Evolutionary conservation across 2,113 vertebrate genomes (phyloP), one percentile per base, ranked within the genome.

Genomic region (Calonectris borealis): DNA sequence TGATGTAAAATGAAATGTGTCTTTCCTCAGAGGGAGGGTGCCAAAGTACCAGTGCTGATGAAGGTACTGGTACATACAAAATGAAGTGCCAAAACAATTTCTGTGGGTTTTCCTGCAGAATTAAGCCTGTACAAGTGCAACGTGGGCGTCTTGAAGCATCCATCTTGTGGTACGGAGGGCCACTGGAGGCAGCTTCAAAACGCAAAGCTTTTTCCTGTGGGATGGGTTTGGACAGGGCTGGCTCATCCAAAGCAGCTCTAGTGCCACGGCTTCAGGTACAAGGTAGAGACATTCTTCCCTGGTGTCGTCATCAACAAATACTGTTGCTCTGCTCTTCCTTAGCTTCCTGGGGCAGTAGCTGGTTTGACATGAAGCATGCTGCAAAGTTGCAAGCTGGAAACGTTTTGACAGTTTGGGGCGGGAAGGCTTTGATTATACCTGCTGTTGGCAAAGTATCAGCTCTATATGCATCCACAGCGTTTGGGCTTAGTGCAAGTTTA

Each of bases 91-190:
- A 60, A 21, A 95, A 70, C 1, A 0, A 29, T 57, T 87, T 83
- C 11, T 61, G 17, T 86, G 62, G 20, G 21, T 29, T 87, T 49
- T 87, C 48, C 22, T 77, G 51, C 16, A 34, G 86, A 83, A 24
- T 46, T 69, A 22, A 40, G 20, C 38, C 42, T 83, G 26, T 66
- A 22, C 12, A 61, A 62, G 29, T 62, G 26, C 62, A 85, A 6
- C 0, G 0, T 58, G 42, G 8, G 19, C 4, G 2, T 90, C 62
- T 60, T 46, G 34, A 79, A 76, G 10, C 44, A 61, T 57, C 48
- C 4, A 6, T 54, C 61, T 87, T 0, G 0, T 72, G 71, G 17
- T 85, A 13, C 5, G 7, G 65, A 42, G 31, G 31, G 62, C 32
- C 27, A 7, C 58, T 80, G 40, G 22, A 65, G 19, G 10, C 2